Evolutionary conservation across 2,888 invertebrate species (phyloP).

Genomic region (Callyntrura guangdongensis): DNA sequence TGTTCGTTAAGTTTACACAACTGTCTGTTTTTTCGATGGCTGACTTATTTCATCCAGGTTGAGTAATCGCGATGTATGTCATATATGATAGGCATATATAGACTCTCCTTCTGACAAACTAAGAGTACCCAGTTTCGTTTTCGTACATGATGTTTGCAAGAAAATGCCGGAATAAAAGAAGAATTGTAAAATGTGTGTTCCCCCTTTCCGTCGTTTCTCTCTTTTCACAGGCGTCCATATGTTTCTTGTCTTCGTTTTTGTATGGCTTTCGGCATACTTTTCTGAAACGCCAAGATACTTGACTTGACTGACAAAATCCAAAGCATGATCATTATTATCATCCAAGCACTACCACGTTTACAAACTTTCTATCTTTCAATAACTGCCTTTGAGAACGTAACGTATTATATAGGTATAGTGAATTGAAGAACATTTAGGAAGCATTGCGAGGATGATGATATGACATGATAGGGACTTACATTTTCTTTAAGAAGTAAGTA

Average conservation of each 20-base stretch:
- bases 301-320: conserved; percentile 22
- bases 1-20: conserved; percentile 16
- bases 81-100: not conserved
- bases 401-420: no score
- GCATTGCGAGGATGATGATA: no score
- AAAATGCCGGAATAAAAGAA: not conserved
- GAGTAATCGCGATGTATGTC: not conserved
- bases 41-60: conserved; percentile 31
- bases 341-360: no score
- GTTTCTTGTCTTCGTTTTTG: not conserved
- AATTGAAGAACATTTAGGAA: no score
- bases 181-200: not conserved
- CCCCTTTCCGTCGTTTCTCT: not conserved
- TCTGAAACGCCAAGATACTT: not conserved
- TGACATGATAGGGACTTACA: no score
- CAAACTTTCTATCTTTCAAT: no score
- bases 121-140: not conserved
- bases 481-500: no score
- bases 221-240: not conserved
- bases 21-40: not conserved
- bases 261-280: conserved; percentile 13
- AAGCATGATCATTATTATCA: not conserved
- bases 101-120: not conserved
- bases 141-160: conserved; percentile 10
- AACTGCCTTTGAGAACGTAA: no score